These are phyloP conservation scores for Caenorhabditis sinica DNA, from an alignment of 2,888 invertebrate species.

Conservation along the genomic window DNA sequence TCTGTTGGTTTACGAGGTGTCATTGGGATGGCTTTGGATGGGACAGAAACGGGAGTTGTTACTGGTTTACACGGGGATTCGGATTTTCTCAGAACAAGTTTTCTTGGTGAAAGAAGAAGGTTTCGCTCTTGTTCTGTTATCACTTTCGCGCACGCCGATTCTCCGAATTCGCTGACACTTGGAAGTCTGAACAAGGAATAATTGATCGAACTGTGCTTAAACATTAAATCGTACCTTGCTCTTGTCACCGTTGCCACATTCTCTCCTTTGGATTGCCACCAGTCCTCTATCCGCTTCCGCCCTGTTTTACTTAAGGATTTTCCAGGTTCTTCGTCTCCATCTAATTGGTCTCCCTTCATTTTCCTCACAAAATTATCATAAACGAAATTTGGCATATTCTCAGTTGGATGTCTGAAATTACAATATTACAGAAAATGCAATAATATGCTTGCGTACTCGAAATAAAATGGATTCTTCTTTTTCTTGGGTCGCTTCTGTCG, in stretches of 20 bases:
- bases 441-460: no score
- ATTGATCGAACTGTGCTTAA: not conserved
- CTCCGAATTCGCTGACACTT: slow-evolving; percentile 67
- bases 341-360: slow-evolving; percentile 29
- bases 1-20: slow-evolving; percentile 37
- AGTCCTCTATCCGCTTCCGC: slow-evolving; percentile 56
- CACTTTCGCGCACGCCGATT: slow-evolving; percentile 65
- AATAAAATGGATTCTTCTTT: slow-evolving; percentile 36
- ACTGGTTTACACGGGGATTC: slow-evolving; percentile 9
- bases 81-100: slow-evolving; percentile 44
- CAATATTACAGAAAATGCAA: not conserved
- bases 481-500: slow-evolving; percentile 2
- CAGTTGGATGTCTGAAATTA: slow-evolving; percentile 56
- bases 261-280: slow-evolving; percentile 54
- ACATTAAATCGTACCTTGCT: slow-evolving; percentile 4
- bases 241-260: slow-evolving; percentile 35
- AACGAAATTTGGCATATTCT: slow-evolving; percentile 58
- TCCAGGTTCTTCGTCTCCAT: not conserved
- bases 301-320: slow-evolving; percentile 55
- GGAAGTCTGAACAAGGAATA: slow-evolving; percentile 64
- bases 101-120: slow-evolving; percentile 52
- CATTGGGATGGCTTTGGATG: not conserved
- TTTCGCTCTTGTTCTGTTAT: slow-evolving; percentile 52
- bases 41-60: slow-evolving; percentile 13
- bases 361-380: slow-evolving; percentile 53